phyloP scores from a whole-genome alignment of 2,797 vertebrate species.

The Micropoecilia bifurca region DNA sequence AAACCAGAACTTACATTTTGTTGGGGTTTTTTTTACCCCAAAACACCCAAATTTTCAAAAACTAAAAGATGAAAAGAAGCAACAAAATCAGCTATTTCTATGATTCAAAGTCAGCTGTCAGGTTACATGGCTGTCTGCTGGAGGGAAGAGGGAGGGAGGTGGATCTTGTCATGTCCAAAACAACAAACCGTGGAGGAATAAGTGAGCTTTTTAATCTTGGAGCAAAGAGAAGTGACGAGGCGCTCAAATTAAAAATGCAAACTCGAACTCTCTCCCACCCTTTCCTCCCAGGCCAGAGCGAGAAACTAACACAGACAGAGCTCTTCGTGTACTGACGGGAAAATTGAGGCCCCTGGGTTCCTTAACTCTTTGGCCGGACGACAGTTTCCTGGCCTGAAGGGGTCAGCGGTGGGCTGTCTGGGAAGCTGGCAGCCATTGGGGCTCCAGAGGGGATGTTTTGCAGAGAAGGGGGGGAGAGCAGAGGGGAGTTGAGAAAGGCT shows the following conservation, averaged over 20 bases:
- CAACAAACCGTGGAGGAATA: conserved; percentile 49
- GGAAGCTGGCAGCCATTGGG: conserved; percentile 71
- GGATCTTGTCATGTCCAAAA: conserved; percentile 35
- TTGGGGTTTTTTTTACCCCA: conserved; percentile 33
- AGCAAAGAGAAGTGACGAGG: conserved; percentile 61
- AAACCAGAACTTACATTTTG: too few relatives aligned
- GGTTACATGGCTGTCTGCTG: not conserved
- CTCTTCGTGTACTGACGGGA: conserved; percentile 39
- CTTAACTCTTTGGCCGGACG: conserved; percentile 64
- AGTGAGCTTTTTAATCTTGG: conserved; percentile 67
- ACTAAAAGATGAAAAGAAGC: not conserved
- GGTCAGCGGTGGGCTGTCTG: conserved; percentile 79
- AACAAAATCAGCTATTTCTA: not conserved
- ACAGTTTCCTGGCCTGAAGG: conserved; percentile 78
- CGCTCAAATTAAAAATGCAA: conserved; percentile 66
- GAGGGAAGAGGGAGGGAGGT: conserved; percentile 23
- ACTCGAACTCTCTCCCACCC: conserved; percentile 26
- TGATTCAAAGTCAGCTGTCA: conserved; percentile 1
- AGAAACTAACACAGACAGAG: conserved; percentile 43
- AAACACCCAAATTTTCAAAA: conserved; percentile 44
- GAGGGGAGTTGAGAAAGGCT: not conserved
- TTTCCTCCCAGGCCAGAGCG: conserved; percentile 39
- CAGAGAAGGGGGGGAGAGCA: not conserved
- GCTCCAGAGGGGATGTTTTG: conserved; percentile 71
- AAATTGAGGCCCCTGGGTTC: conserved; percentile 53